Evolutionary conservation across 2,888 invertebrate genomes (phyloP), one percentile per base, ranked within the genome.

Genomic region (Troides helena): DNA sequence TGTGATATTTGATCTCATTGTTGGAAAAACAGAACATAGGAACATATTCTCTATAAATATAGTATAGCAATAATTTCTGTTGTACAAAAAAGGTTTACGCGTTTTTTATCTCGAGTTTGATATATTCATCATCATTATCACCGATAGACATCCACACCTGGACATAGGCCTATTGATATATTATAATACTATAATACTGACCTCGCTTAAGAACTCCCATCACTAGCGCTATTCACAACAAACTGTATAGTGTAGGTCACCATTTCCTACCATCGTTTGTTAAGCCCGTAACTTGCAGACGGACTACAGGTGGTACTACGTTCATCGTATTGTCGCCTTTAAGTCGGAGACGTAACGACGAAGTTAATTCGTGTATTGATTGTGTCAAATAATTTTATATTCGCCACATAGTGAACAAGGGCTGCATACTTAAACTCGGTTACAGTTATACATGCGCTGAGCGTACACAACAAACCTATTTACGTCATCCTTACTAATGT

Each of bases 401-500:
- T 70, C 50, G 62, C 25, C 18, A 53, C 62, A 39, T 53, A 23
- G 46, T 53, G 67, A 64, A 67, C 67, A 57, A 67, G 67, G 61
- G 46, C 8, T 46, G 70, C 67, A 67, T 67, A 64, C 85, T 82
- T 85, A 87, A 80, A 86, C 76, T 85, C 88, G 71, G 80, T 74
- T 87, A 90, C 90, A 88, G 90, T 90, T 91, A 91, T 75, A 75
- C 75, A 73, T 79, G 80, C 82, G 85, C 74, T 73, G 75, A 73
- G 90, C 83, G 89, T 90, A 83, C 84, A 78, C 85, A 88, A 90
- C 86, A 73, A 78, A 73, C 72, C 77, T 80, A 81, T 84, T 84
- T 85, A 82, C 84, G 84, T 84, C 81, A 84, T 78, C 70, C 56
- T 30, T 25, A 36, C 56, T 17, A 60, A 60, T 68, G 68, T 71